Percentiles rank a stretch among this genome's conserved stretches.
Conservation (phyloP, 2,888 invertebrate species). For the Tenthredo scrophulariae region DNA sequence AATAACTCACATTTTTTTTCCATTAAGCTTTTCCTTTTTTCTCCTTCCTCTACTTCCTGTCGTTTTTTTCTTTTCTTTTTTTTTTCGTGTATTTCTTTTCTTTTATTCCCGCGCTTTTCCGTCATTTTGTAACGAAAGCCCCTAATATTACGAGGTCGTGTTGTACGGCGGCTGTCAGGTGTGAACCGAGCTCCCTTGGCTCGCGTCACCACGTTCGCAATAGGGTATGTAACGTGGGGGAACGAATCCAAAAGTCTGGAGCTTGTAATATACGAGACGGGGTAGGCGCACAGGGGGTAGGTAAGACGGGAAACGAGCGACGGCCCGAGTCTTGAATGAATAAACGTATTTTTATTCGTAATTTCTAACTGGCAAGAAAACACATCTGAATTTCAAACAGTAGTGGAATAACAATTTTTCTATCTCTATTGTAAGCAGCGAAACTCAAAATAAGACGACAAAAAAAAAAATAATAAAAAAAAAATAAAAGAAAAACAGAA, state of each 20-base stretch:
- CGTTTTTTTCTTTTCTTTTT: neutral
- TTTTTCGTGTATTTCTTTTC: neutral
- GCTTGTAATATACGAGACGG: constrained; percentile 40
- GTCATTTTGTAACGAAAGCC: constrained; percentile 29
- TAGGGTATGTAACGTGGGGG: constrained; percentile 27
- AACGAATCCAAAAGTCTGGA: constrained; percentile 35
- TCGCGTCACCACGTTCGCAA: constrained; percentile 45
- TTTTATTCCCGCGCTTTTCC: neutral
- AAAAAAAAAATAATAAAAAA: neutral
- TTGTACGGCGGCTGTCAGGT: constrained; percentile 35
- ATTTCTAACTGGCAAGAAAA: constrained; percentile 31
- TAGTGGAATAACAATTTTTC: constrained; percentile 44
- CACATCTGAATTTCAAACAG: constrained; percentile 45
- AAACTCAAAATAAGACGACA: neutral
- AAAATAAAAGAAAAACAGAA: neutral
- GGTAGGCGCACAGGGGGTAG: neutral
- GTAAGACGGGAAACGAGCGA: constrained; percentile 20
- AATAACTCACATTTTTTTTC: constrained; percentile 16
- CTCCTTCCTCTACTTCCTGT: neutral
- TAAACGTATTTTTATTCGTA: constrained; percentile 46
- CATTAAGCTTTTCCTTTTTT: neutral
- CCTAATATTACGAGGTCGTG: constrained; percentile 37
- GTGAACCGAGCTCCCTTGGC: constrained; percentile 33
- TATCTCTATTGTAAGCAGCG: constrained; percentile 24
- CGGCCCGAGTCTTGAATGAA: constrained; percentile 33